A percentile compares a stretch with the other conserved stretches of the same genome.
These are phyloP conservation scores for Campoletis sonorensis DNA, from an alignment of 1,140 invertebrate genomes.

Conservation along the genomic window DNA sequence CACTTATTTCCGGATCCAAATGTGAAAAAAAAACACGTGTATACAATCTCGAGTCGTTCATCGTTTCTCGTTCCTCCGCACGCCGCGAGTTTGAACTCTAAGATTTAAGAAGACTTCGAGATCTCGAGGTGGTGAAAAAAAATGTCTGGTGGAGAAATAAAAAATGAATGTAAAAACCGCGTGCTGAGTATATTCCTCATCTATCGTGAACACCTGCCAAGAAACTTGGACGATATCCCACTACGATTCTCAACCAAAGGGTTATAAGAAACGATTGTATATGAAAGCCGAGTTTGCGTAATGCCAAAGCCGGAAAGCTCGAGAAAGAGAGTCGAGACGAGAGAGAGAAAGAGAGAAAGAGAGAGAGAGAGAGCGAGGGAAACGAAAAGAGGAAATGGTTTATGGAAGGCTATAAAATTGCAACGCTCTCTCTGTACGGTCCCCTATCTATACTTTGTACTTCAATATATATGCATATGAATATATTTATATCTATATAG, in stretches of 20 bases:
- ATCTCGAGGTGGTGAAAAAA: neutral
- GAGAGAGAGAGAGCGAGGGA: conserved; percentile 20
- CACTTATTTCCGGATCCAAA: conserved; percentile 37
- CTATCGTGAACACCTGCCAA: conserved; percentile 40
- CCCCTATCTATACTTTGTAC: conserved; percentile 48
- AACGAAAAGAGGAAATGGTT: conserved; percentile 51
- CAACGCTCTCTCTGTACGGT: conserved; percentile 29
- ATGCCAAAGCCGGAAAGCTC: conserved; percentile 31
- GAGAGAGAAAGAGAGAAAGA: conserved; percentile 45
- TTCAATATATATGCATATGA: conserved; percentile 6
- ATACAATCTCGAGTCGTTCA: neutral
- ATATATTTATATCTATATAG: neutral
- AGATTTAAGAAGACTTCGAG: neutral
- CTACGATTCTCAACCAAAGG: conserved; percentile 4
- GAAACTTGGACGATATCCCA: conserved; percentile 29
- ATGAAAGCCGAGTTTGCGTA: conserved; percentile 36
- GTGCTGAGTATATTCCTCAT: conserved; percentile 22
- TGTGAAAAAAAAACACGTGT: neutral
- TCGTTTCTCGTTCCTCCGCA: neutral
- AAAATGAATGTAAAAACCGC: neutral
- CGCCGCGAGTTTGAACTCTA: neutral
- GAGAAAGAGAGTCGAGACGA: neutral
- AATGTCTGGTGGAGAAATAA: neutral
- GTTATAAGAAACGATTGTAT: conserved; percentile 11
- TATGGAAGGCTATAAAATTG: conserved; percentile 63